Percentiles rank a stretch among this genome's conserved stretches.
These are phyloP conservation scores for Hirtodrosophila alboralis DNA, from an alignment of 2,888 invertebrate genomes.

Conservation along the genomic window DNA sequence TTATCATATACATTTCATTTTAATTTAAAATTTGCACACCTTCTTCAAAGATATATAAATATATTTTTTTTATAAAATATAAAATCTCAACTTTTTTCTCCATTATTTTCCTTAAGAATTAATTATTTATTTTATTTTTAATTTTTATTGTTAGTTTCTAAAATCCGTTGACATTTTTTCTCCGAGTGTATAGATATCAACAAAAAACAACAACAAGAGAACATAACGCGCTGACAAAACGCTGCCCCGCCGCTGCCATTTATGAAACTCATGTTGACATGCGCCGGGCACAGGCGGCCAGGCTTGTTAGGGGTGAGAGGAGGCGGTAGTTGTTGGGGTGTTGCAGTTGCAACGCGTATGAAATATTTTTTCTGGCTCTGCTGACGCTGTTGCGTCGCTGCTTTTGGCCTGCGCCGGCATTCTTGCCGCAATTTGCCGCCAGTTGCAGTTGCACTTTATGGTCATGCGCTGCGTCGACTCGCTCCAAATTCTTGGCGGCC, in stretches of 20 bases:
- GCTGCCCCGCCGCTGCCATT: conserved; percentile 65
- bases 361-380: conserved; percentile 79
- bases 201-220: conserved; percentile 50
- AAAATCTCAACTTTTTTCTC: too few relatives aligned
- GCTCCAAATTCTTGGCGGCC: conserved; percentile 75
- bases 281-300: conserved; percentile 67
- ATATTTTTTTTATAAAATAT: too few relatives aligned
- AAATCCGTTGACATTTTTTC: too few relatives aligned
- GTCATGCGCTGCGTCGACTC: conserved; percentile 73
- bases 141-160: too few relatives aligned
- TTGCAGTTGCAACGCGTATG: conserved; percentile 68
- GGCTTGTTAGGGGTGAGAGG: conserved; percentile 5
- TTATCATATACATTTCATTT: too few relatives aligned
- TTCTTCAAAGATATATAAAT: too few relatives aligned
- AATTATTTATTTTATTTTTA: too few relatives aligned
- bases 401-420: conserved; percentile 77
- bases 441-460: conserved; percentile 60
- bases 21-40: too few relatives aligned
- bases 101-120: too few relatives aligned
- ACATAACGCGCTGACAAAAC: conserved; percentile 73
- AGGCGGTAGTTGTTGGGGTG: background rate
- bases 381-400: conserved; percentile 30
- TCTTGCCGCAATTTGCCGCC: conserved; percentile 71
- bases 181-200: too few relatives aligned
- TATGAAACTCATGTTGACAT: conserved; percentile 78